phyloP scores from a whole-genome alignment of 2,888 invertebrate genomes.

The Theretra japonica region DNA sequence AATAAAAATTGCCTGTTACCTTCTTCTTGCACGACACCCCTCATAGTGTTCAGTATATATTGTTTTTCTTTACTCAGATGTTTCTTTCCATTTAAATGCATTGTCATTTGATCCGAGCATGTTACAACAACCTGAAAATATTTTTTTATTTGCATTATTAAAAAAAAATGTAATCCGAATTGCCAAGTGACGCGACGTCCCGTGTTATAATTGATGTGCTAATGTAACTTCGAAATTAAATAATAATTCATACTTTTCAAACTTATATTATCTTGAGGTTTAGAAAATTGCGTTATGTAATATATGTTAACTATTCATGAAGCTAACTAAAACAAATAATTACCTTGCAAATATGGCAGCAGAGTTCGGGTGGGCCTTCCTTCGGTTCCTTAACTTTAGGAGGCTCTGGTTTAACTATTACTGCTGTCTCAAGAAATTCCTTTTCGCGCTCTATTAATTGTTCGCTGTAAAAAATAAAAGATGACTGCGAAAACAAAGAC shows the following conservation, averaged over 20 bases:
- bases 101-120: constrained; percentile 85
- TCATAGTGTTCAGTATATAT: constrained; percentile 71
- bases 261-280: no score
- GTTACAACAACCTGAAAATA: constrained; percentile 77
- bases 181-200: no score
- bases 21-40: constrained; percentile 41
- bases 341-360: constrained; percentile 74
- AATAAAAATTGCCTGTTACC: constrained; percentile 28
- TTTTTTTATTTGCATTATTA: background rate
- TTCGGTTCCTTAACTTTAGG: constrained; percentile 37
- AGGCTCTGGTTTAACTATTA: constrained; percentile 33
- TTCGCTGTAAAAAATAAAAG: constrained; percentile 48
- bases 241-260: no score
- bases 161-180: background rate
- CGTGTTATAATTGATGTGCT: no score
- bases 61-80: constrained; percentile 83
- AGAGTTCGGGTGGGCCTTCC: constrained; percentile 54
- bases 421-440: constrained; percentile 46
- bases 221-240: no score
- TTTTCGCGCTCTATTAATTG: constrained; percentile 73
- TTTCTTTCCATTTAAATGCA: constrained; percentile 84
- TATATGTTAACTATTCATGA: no score
- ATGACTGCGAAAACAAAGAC: background rate
- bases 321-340: background rate
- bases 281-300: no score